These are phyloP conservation scores for Saiga tatarica DNA, from an alignment of 2,113 vertebrate species.

Conservation along the genomic window DNA sequence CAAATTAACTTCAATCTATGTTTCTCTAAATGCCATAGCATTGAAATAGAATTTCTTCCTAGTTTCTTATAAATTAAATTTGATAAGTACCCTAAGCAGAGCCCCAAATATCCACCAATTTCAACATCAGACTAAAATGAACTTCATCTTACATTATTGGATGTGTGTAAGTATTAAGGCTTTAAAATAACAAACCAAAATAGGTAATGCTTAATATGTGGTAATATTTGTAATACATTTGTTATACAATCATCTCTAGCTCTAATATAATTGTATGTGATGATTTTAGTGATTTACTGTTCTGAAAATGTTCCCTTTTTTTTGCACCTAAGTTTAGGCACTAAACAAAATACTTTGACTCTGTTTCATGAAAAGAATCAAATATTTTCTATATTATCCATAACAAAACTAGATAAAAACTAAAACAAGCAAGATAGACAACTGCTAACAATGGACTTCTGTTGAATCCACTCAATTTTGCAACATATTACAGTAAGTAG, in stretches of 20 bases:
- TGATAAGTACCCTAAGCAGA: not conserved
- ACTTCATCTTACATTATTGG: not conserved
- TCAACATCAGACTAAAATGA: not conserved
- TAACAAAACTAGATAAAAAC: not conserved
- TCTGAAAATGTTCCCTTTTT: not conserved
- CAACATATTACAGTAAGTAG: not conserved
- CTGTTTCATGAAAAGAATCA: not conserved
- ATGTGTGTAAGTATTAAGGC: not conserved
- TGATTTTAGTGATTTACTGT: not conserved
- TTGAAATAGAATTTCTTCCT: not conserved
- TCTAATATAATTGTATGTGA: not conserved
- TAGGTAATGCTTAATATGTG: not conserved
- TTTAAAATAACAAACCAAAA: constrained; percentile 8
- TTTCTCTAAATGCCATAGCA: not conserved
- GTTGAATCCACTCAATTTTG: not conserved
- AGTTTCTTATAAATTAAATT: not conserved
- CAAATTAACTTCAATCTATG: not conserved
- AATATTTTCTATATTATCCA: not conserved
- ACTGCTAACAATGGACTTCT: not conserved
- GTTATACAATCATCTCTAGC: not conserved
- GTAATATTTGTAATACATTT: not conserved
- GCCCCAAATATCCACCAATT: not conserved
- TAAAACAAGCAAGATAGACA: not conserved
- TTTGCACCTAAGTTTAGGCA: not conserved
- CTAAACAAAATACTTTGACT: not conserved